Conservation (phyloP, 1,140 invertebrate species). For the Parasteatoda tepidariorum region DNA sequence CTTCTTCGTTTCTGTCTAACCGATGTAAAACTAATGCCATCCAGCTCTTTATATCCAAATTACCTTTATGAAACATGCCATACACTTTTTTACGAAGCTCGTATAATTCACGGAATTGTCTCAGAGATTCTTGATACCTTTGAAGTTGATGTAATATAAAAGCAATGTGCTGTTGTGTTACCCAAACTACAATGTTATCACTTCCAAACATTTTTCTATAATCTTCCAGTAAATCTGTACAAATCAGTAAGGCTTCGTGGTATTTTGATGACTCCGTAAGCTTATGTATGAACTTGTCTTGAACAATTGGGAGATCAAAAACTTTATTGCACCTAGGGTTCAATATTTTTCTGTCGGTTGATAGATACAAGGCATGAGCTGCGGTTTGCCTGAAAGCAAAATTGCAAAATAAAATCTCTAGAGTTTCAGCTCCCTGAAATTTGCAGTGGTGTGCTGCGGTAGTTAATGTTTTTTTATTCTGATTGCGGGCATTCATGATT, state of each 20-base stretch:
- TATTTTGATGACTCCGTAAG: neutral
- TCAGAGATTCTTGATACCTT: conserved; percentile 61
- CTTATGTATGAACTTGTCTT: conserved; percentile 1
- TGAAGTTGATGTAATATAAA: conserved; percentile 14
- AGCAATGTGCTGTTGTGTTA: too few species aligned
- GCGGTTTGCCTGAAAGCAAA: too few species aligned
- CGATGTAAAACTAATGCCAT: conserved; percentile 63
- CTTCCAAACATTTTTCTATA: too few species aligned
- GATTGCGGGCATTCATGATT: neutral
- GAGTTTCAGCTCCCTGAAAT: neutral
- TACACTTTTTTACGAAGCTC: conserved; percentile 55
- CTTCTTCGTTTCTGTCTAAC: conserved; percentile 63
- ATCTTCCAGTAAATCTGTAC: too few species aligned
- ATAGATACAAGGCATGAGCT: too few species aligned
- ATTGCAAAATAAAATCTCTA: too few species aligned
- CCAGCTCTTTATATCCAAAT: conserved; percentile 60
- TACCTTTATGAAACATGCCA: conserved; percentile 61
- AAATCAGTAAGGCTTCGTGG: neutral
- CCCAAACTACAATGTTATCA: too few species aligned
- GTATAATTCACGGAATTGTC: conserved; percentile 54
- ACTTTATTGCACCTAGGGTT: conserved; percentile 11
- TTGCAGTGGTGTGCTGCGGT: conserved; percentile 5
- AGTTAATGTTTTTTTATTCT: neutral
- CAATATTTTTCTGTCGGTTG: too few species aligned
- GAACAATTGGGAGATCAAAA: conserved; percentile 34